A percentile compares a stretch with the other conserved stretches of the same genome.
Conservation (phyloP, 2,888 invertebrate species). For the Allophyes oxyacanthae region DNA sequence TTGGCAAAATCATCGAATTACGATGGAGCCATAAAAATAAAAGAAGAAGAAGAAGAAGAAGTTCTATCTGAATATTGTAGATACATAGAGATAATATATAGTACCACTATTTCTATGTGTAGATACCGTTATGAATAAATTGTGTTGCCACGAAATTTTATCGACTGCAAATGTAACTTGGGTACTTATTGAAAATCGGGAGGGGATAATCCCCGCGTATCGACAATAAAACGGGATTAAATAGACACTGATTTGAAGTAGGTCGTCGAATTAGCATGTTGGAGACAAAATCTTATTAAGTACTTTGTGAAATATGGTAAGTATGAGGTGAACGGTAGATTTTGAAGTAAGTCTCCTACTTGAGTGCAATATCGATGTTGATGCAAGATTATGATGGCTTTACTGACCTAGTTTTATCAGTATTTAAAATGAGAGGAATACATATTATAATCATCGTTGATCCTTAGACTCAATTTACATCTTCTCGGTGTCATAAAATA, state of each 20-base stretch:
- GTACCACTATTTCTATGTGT: too few species aligned
- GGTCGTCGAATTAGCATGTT: conserved; percentile 40
- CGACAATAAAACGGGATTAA: conserved; percentile 47
- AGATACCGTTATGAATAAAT: not conserved
- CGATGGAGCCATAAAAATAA: too few species aligned
- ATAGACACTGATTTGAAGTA: conserved; percentile 49
- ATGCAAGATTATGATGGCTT: not conserved
- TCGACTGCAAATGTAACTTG: conserved; percentile 8
- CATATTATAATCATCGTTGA: too few species aligned
- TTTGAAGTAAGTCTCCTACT: conserved; percentile 4
- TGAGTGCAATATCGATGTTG: not conserved
- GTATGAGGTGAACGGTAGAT: conserved; percentile 19
- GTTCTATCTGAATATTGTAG: too few species aligned
- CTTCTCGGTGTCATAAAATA: too few species aligned
- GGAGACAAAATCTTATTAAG: conserved; percentile 54
- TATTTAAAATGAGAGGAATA: too few species aligned
- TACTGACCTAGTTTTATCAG: not conserved
- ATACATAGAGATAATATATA: too few species aligned
- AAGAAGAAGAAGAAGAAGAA: too few species aligned
- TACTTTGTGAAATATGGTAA: conserved; percentile 41
- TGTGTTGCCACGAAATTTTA: not conserved
- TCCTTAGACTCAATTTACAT: too few species aligned
- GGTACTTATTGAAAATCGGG: conserved; percentile 9
- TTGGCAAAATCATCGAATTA: too few species aligned
- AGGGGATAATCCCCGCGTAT: conserved; percentile 39